phyloP scores from a whole-genome alignment of 1,140 invertebrate genomes.

The Saccostrea cuccullata region DNA sequence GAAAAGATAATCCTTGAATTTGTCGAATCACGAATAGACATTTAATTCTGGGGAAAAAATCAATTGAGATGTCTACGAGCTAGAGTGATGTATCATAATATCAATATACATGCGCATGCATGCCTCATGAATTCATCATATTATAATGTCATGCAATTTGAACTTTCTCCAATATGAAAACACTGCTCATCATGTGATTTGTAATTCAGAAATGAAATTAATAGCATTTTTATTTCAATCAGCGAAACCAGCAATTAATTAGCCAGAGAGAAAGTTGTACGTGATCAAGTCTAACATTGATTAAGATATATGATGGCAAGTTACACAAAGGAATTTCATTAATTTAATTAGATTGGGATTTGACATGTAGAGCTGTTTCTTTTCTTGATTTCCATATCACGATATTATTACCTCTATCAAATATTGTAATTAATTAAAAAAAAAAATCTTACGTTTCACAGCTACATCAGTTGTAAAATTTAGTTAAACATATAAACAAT shows the following conservation, averaged over 20 bases:
- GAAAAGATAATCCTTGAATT: background rate
- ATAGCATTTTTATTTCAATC: background rate
- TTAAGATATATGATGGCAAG: background rate
- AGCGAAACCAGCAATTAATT: background rate
- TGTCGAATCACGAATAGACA: background rate
- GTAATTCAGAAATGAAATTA: too few relatives aligned
- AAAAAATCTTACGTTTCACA: too few relatives aligned
- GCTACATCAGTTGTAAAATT: too few relatives aligned
- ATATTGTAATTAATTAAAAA: too few relatives aligned
- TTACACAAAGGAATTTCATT: background rate
- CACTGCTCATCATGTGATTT: background rate
- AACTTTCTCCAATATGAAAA: background rate
- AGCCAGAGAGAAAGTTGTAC: background rate
- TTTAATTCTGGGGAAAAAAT: background rate
- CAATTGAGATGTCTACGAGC: background rate
- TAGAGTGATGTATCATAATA: too few relatives aligned
- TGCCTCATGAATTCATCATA: background rate
- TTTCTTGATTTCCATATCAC: too few relatives aligned
- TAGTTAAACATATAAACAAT: too few relatives aligned
- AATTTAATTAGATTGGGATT: background rate
- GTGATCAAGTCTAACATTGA: background rate
- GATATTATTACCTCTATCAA: too few relatives aligned
- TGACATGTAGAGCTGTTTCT: background rate
- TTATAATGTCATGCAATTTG: background rate
- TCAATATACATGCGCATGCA: background rate